Percentiles rank a stretch among this genome's conserved stretches.
Evolutionary conservation across 2,797 vertebrate genomes (phyloP).

Genomic region (Trachurus trachurus): DNA sequence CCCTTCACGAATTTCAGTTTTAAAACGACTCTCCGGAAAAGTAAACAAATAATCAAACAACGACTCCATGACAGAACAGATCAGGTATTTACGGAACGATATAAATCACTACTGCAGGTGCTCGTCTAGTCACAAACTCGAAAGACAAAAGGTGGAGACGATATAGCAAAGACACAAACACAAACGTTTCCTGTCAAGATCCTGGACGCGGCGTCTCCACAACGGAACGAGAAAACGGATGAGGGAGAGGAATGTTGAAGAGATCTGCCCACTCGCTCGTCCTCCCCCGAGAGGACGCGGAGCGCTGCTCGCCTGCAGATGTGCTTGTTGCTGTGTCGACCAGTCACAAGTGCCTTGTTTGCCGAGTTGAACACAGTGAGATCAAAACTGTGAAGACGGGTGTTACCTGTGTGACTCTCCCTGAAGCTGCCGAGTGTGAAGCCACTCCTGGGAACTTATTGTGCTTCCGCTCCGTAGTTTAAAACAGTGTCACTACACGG

Average conservation of each 20-base stretch:
- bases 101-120: conserved; percentile 68
- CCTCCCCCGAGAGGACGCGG: conserved; percentile 14
- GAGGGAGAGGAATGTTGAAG: conserved; percentile 43
- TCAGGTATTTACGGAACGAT: conserved; percentile 72
- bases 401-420: conserved; percentile 52
- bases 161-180: conserved; percentile 72
- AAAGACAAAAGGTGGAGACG: conserved; percentile 61
- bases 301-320: conserved; percentile 47
- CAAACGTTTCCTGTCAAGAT: conserved; percentile 50
- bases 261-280: conserved; percentile 21
- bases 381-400: conserved; percentile 57
- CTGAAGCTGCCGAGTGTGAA: conserved; percentile 51
- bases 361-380: conserved; percentile 55
- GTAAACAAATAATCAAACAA: conserved; percentile 63
- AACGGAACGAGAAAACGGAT: conserved; percentile 56
- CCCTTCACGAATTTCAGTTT: conserved; percentile 44
- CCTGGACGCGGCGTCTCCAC: conserved; percentile 36
- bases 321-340: conserved; percentile 46
- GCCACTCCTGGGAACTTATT: conserved; percentile 40
- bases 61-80: conserved; percentile 70
- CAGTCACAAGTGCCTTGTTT: conserved; percentile 29
- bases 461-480: conserved; percentile 49
- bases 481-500: conserved; percentile 59
- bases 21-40: conserved; percentile 45
- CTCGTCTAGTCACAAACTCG: conserved; percentile 53